Evolutionary conservation across 2,113 vertebrate species (phyloP), one percentile per base, ranked within the genome.

Genomic region (Pandion haliaetus): DNA sequence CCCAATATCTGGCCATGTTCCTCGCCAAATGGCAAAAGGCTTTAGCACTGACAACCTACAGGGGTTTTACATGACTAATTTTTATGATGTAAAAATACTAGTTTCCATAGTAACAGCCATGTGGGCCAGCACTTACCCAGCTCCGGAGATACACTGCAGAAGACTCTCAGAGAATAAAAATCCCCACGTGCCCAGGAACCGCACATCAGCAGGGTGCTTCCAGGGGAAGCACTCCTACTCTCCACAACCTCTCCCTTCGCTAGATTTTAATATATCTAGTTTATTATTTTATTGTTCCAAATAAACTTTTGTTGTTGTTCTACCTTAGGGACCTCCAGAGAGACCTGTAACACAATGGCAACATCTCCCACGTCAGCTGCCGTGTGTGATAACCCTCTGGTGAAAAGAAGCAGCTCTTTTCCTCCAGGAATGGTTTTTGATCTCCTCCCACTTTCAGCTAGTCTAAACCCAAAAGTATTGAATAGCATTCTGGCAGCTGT

Each of bases 21-120:
- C 57, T 80, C 25, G 16, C 28, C 6, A 3, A 84, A 78, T 7
- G 28, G 79, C 81, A 58, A 69, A 82, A 86, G 74, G 44, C 86
- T 95, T 80, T 89, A 86, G 81, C 16, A 8, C 77, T 85, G 90
- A 86, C 85, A 96, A 62, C 77, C 92, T 94, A 65, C 63, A 26
- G 76, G 82, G 79, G 69, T 74, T 65, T 90, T 81, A 93, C 40
- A 44, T 83, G 55, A 92, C 95, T 97, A 44, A 91, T 96, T 97
- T 97, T 97, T 69, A 42, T 20, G 21, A 25, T 71, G 89, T 95
- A 95, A 96, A 97, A 95, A 96, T 77, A 96, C 82, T 34, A 10
- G 88, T 98, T 98, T 83, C 96, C 79, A 89, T 92, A 80, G 97
- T 72, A 96, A 97, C 93, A 85, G 61, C 85, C 96, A 86, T 34